Conservation (phyloP, 2,113 vertebrate genomes). For the Cyanoramphus novaezelandiae region DNA sequence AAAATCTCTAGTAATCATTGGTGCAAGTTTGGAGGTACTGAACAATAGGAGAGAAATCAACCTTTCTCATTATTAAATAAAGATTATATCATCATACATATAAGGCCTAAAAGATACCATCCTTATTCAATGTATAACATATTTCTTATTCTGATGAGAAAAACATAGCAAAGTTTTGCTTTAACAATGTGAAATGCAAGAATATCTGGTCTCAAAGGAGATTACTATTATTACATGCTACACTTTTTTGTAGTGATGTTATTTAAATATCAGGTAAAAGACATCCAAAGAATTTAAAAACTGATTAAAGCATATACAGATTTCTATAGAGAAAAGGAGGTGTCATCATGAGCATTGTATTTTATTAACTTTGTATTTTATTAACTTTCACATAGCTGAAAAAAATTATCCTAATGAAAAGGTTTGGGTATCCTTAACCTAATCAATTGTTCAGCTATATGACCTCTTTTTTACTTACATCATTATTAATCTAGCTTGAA, state of each 20-base stretch:
- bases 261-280: neutral
- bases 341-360: neutral
- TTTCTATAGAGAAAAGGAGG: neutral
- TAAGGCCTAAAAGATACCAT: neutral
- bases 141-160: neutral
- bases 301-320: neutral
- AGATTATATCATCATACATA: neutral
- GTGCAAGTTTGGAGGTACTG: neutral
- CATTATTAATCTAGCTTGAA: neutral
- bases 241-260: neutral
- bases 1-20: neutral
- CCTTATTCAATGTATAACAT: neutral
- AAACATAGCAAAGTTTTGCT: neutral
- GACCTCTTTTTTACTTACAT: neutral
- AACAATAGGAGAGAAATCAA: neutral
- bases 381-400: neutral
- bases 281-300: neutral
- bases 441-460: neutral
- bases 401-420: neutral
- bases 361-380: neutral
- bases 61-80: neutral
- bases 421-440: neutral
- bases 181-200: conserved; percentile 12
- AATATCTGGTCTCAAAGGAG: neutral
- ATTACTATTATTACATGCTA: neutral